Evolutionary conservation across 2,113 vertebrate species (phyloP).

Genomic region (Egretta garzetta): DNA sequence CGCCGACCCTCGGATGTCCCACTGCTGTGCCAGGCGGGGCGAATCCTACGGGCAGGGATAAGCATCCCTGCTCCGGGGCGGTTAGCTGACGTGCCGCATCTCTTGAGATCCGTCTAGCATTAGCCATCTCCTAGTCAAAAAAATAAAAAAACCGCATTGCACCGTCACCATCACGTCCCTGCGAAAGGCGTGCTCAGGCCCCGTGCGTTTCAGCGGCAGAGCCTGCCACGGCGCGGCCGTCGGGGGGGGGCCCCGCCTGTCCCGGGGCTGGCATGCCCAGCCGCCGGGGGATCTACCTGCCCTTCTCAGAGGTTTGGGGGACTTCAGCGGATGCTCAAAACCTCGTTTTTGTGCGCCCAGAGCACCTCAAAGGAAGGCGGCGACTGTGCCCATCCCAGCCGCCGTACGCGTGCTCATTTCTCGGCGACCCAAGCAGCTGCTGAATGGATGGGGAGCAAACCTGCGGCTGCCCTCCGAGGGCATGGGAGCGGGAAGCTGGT

Average conservation of each 20-base stretch:
- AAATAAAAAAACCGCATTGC: neutral
- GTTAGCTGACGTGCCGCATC: neutral
- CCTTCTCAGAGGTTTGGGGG: neutral
- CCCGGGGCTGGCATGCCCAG: accelerated
- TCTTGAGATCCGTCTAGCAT: too few species aligned
- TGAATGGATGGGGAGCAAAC: neutral
- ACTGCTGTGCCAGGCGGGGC: neutral
- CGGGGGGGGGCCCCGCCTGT: accelerated
- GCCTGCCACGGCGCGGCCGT: neutral
- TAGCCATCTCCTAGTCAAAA: neutral
- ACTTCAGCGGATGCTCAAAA: accelerated
- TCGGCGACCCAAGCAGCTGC: neutral
- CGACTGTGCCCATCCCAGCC: accelerated
- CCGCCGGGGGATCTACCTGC: accelerated
- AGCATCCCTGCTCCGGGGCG: neutral
- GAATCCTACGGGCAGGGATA: neutral
- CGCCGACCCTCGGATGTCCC: accelerated
- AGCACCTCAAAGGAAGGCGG: neutral
- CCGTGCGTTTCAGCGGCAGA: accelerated
- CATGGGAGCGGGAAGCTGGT: accelerated
- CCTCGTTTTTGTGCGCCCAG: too few species aligned
- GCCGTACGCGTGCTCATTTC: accelerated
- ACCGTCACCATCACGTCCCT: accelerated
- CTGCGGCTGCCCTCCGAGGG: accelerated
- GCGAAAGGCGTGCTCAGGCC: neutral